Conservation (phyloP, 2,113 vertebrate genomes). For the Dolichallabes microphthalmus region DNA sequence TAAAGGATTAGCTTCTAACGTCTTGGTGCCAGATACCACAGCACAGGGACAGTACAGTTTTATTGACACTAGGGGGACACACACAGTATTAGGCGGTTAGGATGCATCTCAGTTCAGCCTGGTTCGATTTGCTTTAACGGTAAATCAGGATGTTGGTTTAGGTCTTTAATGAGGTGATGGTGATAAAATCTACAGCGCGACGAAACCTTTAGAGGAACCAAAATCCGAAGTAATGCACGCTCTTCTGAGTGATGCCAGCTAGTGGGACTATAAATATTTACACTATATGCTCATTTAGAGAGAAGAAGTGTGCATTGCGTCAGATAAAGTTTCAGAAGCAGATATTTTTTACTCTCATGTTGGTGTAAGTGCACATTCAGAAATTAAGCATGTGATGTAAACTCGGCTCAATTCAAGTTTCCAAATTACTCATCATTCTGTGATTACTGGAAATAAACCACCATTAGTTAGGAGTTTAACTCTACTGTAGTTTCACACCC, state of each 20-base stretch:
- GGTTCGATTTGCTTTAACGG: not conserved
- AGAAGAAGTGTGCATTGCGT: not conserved
- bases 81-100: no score
- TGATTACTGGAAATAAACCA: not conserved
- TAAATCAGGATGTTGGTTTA: not conserved
- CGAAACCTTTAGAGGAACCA: not conserved
- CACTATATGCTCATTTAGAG: not conserved
- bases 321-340: not conserved
- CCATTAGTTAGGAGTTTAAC: not conserved
- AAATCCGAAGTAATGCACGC: not conserved
- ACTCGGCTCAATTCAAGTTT: not conserved
- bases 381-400: not conserved
- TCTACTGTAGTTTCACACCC: not conserved
- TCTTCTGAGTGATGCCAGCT: not conserved
- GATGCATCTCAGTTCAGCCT: not conserved
- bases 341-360: not conserved
- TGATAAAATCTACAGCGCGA: not conserved
- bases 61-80: no score
- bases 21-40: no score
- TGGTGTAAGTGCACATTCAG: not conserved
- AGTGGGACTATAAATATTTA: not conserved
- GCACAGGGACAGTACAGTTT: no score
- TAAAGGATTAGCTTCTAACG: no score
- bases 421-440: not conserved
- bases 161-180: not conserved